These are phyloP conservation scores for Chrysocyon brachyurus DNA, from an alignment of 2,797 vertebrate species.

Conservation along the genomic window DNA sequence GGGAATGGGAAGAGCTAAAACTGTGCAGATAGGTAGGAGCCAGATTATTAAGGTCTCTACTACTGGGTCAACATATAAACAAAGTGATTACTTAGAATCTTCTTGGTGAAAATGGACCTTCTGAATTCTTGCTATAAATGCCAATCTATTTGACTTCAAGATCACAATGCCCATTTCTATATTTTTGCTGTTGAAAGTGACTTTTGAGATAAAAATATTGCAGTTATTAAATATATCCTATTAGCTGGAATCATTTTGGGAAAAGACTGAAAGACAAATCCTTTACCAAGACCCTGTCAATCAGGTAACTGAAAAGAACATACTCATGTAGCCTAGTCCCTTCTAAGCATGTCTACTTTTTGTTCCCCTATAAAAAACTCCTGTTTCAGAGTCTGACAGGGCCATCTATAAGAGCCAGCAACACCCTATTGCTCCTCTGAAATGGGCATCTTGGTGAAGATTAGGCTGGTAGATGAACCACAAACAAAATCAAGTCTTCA, in stretches of 20 bases:
- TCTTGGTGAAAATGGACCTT: neutral
- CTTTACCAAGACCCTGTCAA: constrained; percentile 50
- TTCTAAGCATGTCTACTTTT: neutral
- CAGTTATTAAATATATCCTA: constrained; percentile 31
- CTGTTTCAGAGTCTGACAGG: neutral
- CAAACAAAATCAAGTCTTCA: constrained; percentile 68
- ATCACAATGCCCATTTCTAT: constrained; percentile 57
- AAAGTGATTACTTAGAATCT: neutral
- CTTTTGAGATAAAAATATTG: constrained; percentile 11
- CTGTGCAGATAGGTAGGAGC: neutral
- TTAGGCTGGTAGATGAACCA: constrained; percentile 12
- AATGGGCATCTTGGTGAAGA: neutral
- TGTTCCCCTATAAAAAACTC: neutral
- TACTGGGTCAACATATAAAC: neutral
- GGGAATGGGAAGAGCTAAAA: constrained; percentile 19
- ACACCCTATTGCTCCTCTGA: neutral
- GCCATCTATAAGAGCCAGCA: neutral
- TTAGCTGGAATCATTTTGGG: constrained; percentile 8
- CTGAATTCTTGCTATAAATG: constrained; percentile 29
- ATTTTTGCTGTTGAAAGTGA: constrained; percentile 22
- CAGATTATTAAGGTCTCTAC: neutral
- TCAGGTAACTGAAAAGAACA: constrained; percentile 31
- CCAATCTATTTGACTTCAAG: constrained; percentile 30
- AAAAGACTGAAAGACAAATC: constrained; percentile 30
- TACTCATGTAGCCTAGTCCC: neutral